Base-by-base conservation (phyloP, 2,888 invertebrate genomes). In the Proisotoma minuta region DNA sequence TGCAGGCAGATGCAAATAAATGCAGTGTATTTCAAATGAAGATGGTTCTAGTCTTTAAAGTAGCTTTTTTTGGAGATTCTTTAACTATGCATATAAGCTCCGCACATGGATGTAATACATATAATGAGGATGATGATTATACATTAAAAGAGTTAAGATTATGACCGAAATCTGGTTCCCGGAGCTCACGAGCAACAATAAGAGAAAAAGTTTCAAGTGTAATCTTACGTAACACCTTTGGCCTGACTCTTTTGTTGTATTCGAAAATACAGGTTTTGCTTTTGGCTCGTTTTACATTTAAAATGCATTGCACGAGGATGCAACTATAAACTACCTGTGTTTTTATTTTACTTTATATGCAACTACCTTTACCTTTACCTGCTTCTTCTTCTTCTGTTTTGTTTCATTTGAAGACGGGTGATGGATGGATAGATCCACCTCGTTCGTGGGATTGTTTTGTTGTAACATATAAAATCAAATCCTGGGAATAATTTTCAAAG, bases 91-190 rank as follows among this genome's bases (percentile, higher is more conserved):
- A 34, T 34, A 34, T 34, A 34, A 10, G 8, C 8, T 34, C 34
- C 8, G 15, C 8, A 34, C 8, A 34, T 34, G 34, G 15, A 34
- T 34, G 8, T 34, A 10, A 15, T 34, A 34, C 34, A 34, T 10
- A 34, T 15, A 34, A 15, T 43, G 50, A 27, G 5, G 49, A 51
- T 51, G 51, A 51, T 51, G 51, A 51, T 51, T 51, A 43, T n/a
- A 43, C 43, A 43, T 20, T 18, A 43, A 20, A 8, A 34, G 15
- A 34, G 49, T n/a, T n/a, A 26, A 24, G 51, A 51, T 26, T 50
- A 50, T 51, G 51, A 51, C 51, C 51, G 51, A 51, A 51, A 51
- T 51, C 51, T 51, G 51, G 51, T 51, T 51, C 28, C 51, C 20
- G n/a, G 26, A n/a, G n/a, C 51, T 27, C 51, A 27, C 51, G 51